Evolutionary conservation across 1,140 invertebrate species (phyloP).

Genomic region (Drosophila kohkoa): DNA sequence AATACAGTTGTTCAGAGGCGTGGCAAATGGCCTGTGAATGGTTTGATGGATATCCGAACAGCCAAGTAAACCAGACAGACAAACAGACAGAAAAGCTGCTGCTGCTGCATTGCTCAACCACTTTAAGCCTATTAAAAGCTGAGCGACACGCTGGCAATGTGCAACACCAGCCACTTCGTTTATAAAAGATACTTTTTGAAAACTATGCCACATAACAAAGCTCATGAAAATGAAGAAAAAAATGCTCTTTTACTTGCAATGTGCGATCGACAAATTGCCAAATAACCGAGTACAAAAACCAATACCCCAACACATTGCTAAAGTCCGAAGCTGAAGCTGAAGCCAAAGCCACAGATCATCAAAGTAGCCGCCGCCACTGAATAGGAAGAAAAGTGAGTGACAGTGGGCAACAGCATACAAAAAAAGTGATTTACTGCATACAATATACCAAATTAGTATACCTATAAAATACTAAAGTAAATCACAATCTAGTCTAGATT

Average conservation of each 20-base stretch:
- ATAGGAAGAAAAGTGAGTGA: constrained; percentile 37
- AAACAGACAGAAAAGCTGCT: neutral
- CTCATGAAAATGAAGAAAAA: neutral
- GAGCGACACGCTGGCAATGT: constrained; percentile 53
- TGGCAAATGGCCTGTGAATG: constrained; percentile 63
- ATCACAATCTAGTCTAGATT: no score
- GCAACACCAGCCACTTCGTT: constrained; percentile 26
- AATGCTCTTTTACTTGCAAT: constrained; percentile 48
- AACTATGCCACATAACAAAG: constrained; percentile 52
- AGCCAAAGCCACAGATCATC: constrained; percentile 35
- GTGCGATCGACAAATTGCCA: constrained; percentile 77
- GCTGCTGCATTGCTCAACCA: constrained; percentile 62
- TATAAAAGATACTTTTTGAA: constrained; percentile 55
- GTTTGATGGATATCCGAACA: constrained; percentile 46
- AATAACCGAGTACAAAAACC: constrained; percentile 52
- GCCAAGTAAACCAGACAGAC: neutral
- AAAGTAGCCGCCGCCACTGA: constrained; percentile 44
- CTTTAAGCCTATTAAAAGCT: constrained; percentile 70
- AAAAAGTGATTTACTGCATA: neutral
- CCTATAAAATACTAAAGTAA: neutral
- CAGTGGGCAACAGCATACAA: constrained; percentile 26
- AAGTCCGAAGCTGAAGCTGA: constrained; percentile 19
- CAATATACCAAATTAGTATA: neutral
- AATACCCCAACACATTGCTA: constrained; percentile 35
- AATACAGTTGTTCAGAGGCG: constrained; percentile 58